Evolutionary conservation across 2,113 vertebrate genomes (phyloP).

Genomic region (Centropus unirufus): DNA sequence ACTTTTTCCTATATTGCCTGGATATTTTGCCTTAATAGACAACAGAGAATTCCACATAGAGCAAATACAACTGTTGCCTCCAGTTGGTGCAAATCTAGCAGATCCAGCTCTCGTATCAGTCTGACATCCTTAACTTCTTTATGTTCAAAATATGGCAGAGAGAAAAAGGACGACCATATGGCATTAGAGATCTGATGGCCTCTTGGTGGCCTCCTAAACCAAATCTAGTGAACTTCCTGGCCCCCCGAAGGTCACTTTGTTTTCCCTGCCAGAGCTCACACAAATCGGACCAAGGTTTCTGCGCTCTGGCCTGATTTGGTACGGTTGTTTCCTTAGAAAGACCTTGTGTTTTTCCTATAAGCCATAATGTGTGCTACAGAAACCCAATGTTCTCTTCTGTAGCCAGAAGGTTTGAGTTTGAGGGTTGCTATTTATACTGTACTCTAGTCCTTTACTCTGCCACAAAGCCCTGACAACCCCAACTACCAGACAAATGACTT

Average conservation of each 20-base stretch:
- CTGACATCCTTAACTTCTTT: background rate
- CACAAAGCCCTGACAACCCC: background rate
- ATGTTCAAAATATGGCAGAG: background rate
- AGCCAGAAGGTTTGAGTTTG: background rate
- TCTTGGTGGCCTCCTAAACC: background rate
- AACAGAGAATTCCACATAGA: background rate
- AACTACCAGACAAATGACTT: background rate
- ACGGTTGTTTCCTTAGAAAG: background rate
- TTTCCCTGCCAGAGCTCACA: background rate
- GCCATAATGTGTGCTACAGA: background rate
- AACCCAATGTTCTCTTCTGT: background rate
- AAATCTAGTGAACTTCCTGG: background rate
- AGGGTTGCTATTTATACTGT: background rate
- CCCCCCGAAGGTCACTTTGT: background rate
- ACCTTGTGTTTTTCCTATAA: background rate
- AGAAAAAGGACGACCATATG: background rate
- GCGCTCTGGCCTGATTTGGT: background rate
- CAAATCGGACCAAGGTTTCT: background rate
- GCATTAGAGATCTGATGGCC: background rate
- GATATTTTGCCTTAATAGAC: background rate
- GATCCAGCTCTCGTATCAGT: background rate
- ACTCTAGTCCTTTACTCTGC: background rate
- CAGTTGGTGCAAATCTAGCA: background rate
- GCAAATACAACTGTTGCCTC: background rate
- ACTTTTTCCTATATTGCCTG: background rate